A percentile compares a stretch with the other conserved stretches of the same genome.
phyloP scores from a whole-genome alignment of 1,140 invertebrate genomes.

The Tetramorium simillimum region DNA sequence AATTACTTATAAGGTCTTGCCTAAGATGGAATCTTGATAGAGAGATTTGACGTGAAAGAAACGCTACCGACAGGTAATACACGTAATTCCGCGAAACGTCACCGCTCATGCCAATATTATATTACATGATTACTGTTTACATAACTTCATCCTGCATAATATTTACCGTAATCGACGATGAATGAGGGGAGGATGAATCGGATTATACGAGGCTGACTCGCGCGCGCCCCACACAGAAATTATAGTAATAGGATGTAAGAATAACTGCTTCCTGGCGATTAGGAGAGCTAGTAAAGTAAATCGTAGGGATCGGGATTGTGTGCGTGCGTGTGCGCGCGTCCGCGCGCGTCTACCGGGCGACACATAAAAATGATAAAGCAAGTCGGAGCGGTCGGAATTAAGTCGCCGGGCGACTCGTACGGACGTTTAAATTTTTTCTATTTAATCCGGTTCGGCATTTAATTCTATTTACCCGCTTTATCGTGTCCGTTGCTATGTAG shows the following conservation, averaged over 20 bases:
- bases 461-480: conserved; percentile 6
- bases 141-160: conserved; percentile 12
- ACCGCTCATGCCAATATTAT: neutral
- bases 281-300: conserved; percentile 22
- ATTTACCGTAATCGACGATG: conserved; percentile 31
- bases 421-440: neutral
- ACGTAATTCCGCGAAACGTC: neutral
- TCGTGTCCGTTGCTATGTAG: neutral
- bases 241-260: conserved; percentile 40
- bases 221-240: conserved; percentile 30
- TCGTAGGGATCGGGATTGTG: conserved; percentile 12
- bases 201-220: conserved; percentile 16
- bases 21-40: neutral
- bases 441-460: conserved; percentile 37
- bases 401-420: neutral
- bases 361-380: conserved; percentile 20
- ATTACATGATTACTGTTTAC: conserved; percentile 12
- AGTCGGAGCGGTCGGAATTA: neutral
- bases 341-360: neutral
- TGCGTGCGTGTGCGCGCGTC: neutral
- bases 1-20: neutral
- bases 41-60: neutral
- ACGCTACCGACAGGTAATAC: neutral
- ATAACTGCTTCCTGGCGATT: conserved; percentile 53
- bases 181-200: conserved; percentile 27